Conservation (phyloP, 2,888 invertebrate genomes). For the Leistus spinibarbis region DNA sequence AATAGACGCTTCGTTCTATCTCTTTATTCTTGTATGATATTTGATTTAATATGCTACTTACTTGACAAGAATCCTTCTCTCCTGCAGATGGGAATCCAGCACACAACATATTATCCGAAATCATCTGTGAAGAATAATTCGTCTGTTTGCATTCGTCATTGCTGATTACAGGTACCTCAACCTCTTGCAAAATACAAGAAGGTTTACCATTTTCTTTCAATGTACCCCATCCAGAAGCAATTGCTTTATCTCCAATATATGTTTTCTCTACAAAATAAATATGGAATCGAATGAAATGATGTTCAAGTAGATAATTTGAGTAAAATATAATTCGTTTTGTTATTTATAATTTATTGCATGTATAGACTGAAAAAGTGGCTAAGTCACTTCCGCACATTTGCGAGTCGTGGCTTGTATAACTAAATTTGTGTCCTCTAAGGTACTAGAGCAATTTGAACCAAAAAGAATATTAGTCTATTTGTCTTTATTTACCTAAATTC, state of each 20-base stretch:
- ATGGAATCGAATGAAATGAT: neutral
- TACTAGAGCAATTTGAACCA: too few species aligned
- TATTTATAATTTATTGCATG: too few species aligned
- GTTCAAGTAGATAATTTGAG: neutral
- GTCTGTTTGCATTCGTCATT: slow-evolving; percentile 77
- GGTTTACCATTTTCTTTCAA: slow-evolving; percentile 84
- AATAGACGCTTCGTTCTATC: neutral
- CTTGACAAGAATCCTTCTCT: slow-evolving; percentile 82
- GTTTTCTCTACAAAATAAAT: slow-evolving; percentile 61
- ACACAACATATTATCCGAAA: slow-evolving; percentile 87
- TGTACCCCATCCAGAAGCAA: slow-evolving; percentile 88
- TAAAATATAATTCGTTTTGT: too few species aligned
- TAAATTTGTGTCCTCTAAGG: too few species aligned
- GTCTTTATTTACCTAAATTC: slow-evolving; percentile 61
- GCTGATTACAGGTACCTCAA: slow-evolving; percentile 75
- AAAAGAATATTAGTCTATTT: too few species aligned
- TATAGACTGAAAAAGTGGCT: too few species aligned
- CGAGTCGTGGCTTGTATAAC: too few species aligned
- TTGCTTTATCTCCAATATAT: slow-evolving; percentile 74
- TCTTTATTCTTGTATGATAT: neutral
- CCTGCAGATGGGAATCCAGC: slow-evolving; percentile 77
- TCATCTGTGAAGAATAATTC: slow-evolving; percentile 83
- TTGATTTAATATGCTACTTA: slow-evolving; percentile 50
- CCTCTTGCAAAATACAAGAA: slow-evolving; percentile 82
- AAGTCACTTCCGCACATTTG: too few species aligned